Evolutionary conservation across 2,797 vertebrate species (phyloP).

Genomic region (Geotrypetes seraphini): DNA sequence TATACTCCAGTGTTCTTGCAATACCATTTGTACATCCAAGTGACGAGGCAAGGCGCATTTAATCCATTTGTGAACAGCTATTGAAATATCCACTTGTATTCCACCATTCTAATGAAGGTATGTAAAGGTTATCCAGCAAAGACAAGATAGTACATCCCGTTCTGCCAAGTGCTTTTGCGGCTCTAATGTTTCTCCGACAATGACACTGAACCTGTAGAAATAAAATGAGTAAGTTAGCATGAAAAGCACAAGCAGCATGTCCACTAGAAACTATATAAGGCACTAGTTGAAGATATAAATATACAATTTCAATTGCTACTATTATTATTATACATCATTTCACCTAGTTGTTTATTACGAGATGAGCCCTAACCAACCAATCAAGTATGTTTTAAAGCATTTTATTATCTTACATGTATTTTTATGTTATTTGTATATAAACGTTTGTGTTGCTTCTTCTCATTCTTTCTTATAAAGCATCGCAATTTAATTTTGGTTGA

Average conservation of each 20-base stretch:
- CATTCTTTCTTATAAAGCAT: too few species aligned
- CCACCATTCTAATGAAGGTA: neutral
- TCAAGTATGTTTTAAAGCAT: too few species aligned
- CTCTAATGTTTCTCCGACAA: neutral
- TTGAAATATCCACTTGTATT: constrained; percentile 8
- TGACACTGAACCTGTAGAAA: constrained; percentile 15
- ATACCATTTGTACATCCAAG: constrained; percentile 6
- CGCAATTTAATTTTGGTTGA: too few species aligned
- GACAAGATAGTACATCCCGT: constrained; percentile 12
- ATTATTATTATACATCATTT: too few species aligned
- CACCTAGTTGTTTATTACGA: too few species aligned
- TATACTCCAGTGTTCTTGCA: neutral
- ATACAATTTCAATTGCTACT: neutral
- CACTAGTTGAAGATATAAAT: neutral
- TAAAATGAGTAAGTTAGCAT: neutral
- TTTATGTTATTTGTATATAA: too few species aligned
- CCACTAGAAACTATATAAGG: neutral
- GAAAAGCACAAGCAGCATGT: neutral
- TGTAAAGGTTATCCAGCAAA: too few species aligned
- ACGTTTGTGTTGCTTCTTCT: too few species aligned
- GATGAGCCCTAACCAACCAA: too few species aligned
- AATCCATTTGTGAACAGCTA: fast-evolving
- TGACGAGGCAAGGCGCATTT: neutral
- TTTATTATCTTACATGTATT: too few species aligned
- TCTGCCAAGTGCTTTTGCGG: neutral